These are phyloP conservation scores for Ctena decussata DNA, from an alignment of 2,888 invertebrate species.

Conservation along the genomic window DNA sequence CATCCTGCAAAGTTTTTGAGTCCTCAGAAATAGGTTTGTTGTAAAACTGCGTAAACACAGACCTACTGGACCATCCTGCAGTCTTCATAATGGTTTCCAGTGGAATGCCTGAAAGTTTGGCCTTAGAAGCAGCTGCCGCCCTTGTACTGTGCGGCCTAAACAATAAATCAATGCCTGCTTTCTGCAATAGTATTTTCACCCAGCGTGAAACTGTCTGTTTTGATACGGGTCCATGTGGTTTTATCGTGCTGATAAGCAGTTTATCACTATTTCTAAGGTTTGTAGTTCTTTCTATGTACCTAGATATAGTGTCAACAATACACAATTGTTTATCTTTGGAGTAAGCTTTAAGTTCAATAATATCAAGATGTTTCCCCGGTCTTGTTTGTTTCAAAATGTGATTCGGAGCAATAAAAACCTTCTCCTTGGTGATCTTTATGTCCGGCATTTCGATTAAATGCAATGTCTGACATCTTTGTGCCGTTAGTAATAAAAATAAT, in stretches of 20 bases:
- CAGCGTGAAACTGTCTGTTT: constrained; percentile 10
- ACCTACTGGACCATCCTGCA: neutral
- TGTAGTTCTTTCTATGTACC: neutral
- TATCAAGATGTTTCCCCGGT: neutral
- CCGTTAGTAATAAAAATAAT: constrained; percentile 14
- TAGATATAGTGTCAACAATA: neutral
- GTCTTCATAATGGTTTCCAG: no score
- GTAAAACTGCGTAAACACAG: constrained; percentile 8
- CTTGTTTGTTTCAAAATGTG: neutral
- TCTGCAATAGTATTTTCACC: neutral
- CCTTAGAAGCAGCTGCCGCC: neutral
- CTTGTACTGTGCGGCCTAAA: constrained; percentile 24
- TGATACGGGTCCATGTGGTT: constrained; percentile 14
- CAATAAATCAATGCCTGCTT: neutral
- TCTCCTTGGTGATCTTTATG: neutral
- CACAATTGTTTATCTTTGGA: neutral
- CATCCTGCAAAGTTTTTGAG: neutral
- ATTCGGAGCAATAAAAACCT: neutral
- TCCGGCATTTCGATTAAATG: neutral
- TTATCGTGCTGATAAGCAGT: neutral
- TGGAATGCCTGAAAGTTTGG: neutral
- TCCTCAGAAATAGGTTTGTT: neutral
- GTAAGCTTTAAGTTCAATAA: neutral
- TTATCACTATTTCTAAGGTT: neutral
- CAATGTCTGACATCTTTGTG: neutral